Evolutionary conservation across 1,140 invertebrate species (phyloP), one percentile per base, ranked within the genome.

Genomic region (Tetragnatha versicolor): DNA sequence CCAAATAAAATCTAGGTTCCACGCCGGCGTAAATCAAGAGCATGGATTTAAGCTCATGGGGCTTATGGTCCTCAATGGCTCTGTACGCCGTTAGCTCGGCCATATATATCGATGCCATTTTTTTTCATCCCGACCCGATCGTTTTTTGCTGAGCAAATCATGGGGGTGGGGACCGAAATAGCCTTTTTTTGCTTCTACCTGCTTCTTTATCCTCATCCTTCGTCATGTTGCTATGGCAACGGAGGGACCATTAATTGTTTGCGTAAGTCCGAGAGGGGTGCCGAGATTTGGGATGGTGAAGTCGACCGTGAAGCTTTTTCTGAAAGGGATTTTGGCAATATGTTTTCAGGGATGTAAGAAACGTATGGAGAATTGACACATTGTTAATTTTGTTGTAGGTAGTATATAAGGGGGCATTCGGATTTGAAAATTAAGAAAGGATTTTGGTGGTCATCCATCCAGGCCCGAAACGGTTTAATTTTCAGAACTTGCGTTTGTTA

Each of bases 101-200:
- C 49, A 53, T 53, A 53, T 53, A 53, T 53, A 53, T 53, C 6
- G 10, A n/a, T n/a, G n/a, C n/a, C n/a, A n/a, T n/a, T n/a, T n/a
- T n/a, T n/a, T n/a, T 53, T 53, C 22, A 9, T 53, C 7, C 20
- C 49, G 10, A 10, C 7, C 7, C 10, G 20, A 53, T 14, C 10
- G 22, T 10, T 9, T 6, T 22, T 22, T 53, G 10, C 49, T 42
- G 49, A 6, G 49, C 10, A n/a, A n/a, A 53, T 10, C 49, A 22
- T 6, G 39, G 27, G 47, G 68, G 20, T 55, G 10, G 39, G 49
- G 25, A 49, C 6, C 45, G 65, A 55, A 55, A 70, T 70, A 35
- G 68, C 68, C n/a, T n/a, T n/a, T n/a, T 55, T 70, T 55, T 70
- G 55, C 68, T 53, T 39, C 27, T 70, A 70, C 47, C 68, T 70